Base-by-base conservation (phyloP, 2,888 invertebrate genomes). In the Cryptocephalus primarius region DNA sequence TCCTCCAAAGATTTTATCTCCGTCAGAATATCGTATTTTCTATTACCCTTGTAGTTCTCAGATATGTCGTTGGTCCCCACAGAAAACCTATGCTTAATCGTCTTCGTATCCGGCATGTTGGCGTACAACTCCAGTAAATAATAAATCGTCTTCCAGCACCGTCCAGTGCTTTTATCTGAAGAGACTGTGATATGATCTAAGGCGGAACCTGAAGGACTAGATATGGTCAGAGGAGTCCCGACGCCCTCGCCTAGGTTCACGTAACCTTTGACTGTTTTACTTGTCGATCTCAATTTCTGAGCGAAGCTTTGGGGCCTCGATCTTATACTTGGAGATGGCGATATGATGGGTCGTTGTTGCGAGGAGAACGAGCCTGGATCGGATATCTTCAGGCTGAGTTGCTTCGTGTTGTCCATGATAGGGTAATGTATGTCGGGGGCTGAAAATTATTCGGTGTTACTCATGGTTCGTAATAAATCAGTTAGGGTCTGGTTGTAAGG, bases 131-230 rank as follows among this genome's bases (percentile, higher is more conserved):
- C 92, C 46, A 96, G 72, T 50, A 96, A 76, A 67, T 91, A 85
- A 67, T 92, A 93, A 55, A 96, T 85, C 0, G 92, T 95, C 64
- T 89, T 85, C 95, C 95, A 96, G 65, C 95, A 95, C 58, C 87
- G 81, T 9, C 70, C 70, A 1, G 64, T 61, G 51, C 72, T 71
- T 53, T 75, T 75, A 47, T 77, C 77, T 0, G 75, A 70, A 1
- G 73, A 63, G 1, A 74, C 66, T 1, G 72, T 72, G 34, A 73
- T 71, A 51, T 73, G 72, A 46, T 76, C 75, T 41, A 76, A 61
- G 1, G 77, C 79, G 14, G 78, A 77, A 40, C 73, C 73, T 9
- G 77, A 78, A 1, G 80, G 79, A 63, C 78, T 79, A n/a, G 72
- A 77, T 41, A 77, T 73, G 33, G 80, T 75, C 60, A 82, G 78